Evolutionary conservation across 2,888 invertebrate species (phyloP), one percentile per base, ranked within the genome.

Genomic region (Hesperia comma): DNA sequence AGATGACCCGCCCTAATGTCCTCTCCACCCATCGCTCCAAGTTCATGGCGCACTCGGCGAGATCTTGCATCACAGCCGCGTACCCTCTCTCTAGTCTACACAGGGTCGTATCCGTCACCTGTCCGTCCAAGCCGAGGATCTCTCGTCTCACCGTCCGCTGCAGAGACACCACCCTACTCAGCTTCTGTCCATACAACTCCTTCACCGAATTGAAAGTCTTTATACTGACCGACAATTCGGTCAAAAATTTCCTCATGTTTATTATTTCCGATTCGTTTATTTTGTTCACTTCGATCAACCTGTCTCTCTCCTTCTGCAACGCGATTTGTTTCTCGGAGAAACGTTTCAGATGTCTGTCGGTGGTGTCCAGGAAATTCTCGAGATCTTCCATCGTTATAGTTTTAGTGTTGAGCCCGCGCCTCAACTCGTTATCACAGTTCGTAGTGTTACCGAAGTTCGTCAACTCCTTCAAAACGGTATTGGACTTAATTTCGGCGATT

Each of bases 311-410:
- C 70, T 88, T 91, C 69, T 88, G 89, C 61, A 92, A 72, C 1
- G 78, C 71, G 7, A 79, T 68, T 71, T 90, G 90, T 70, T 85
- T 90, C 43, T 92, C 92, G 0, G 88, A 79, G 71, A 90, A 91
- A 40, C 86, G 81, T 63, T 80, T 83, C 15, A 92, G 69, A 70
- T 90, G 91, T 71, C 81, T 83, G 63, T 92, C 92, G 0, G 90
- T 92, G 0, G 90, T 92, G 70, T 92, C 92, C 49, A 92, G 73
- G 78, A 92, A 92, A 74, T 87, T 88, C 72, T 92, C 92, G 15
- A 92, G 75, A 62, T 92, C 91, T 68, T 92, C 90, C 87, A 91
- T 90, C 0, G 91, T 91, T 6, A 92, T 80, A 0, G 86, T 78
- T 6, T 90, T 92, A 0, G 86, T 83, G 64, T 75, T 84, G 12